Conservation (phyloP, 2,888 invertebrate species). For the Linnaemya vulpina region DNA sequence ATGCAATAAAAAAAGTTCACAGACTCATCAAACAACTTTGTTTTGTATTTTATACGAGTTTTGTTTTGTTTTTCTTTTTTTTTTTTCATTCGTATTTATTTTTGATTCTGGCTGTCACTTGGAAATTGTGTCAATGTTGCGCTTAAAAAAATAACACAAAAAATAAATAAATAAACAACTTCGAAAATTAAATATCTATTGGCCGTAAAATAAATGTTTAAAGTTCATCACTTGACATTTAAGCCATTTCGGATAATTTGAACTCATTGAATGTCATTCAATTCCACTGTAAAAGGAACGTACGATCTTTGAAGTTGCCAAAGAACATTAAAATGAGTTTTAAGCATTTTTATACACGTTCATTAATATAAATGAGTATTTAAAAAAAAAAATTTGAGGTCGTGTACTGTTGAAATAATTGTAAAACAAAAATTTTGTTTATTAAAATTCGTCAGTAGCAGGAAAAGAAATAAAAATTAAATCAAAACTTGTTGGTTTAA, state of each 20-base stretch:
- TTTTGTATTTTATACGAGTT: neutral
- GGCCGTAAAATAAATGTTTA: slow-evolving; percentile 19
- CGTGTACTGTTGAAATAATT: too few relatives aligned
- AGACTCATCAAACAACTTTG: neutral
- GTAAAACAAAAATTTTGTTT: too few relatives aligned
- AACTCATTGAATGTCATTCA: slow-evolving; percentile 37
- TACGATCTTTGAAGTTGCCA: neutral
- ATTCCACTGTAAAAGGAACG: slow-evolving; percentile 1
- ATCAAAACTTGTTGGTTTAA: too few relatives aligned
- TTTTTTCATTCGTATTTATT: neutral
- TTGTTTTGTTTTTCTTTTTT: neutral
- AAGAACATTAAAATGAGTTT: too few relatives aligned
- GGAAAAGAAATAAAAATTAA: too few relatives aligned
- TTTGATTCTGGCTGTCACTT: slow-evolving; percentile 17
- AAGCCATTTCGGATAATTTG: slow-evolving; percentile 9
- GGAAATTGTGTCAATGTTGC: slow-evolving; percentile 53
- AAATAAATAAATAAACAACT: neutral
- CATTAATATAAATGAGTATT: too few relatives aligned
- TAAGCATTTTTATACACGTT: too few relatives aligned
- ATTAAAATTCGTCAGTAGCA: too few relatives aligned
- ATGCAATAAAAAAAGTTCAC: neutral
- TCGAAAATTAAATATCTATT: neutral
- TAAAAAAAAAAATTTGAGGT: too few relatives aligned
- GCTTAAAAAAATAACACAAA: neutral
- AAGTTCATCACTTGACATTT: slow-evolving; percentile 49